Evolutionary conservation across 2,797 vertebrate species (phyloP), one percentile per base, ranked within the genome.

Genomic region (Phrynocephalus guinanensis): DNA sequence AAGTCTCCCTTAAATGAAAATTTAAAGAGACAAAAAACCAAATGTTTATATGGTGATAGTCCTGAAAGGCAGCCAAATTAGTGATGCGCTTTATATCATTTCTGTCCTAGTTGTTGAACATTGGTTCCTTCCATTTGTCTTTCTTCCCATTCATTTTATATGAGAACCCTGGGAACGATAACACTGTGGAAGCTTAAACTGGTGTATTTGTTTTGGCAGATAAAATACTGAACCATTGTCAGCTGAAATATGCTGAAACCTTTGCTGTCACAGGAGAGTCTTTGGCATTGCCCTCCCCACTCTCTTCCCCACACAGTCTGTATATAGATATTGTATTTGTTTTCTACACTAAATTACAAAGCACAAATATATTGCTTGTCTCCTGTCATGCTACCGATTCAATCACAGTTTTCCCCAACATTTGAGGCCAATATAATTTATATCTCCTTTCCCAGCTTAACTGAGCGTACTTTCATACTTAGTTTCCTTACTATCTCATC

Each of bases 101-200:
- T 86, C 48, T 72, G 13, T 76, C 79, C 11, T 68, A 44, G 60
- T 81, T 81, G 52, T 18, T 76, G 52, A 73, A 73, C 80, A 48
- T 63, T 70, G 38, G 72, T 56, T 30, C 60, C 60, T 83, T 33
- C 48, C 52, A 63, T 71, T 73, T 63, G 22, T 73, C 77, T 71
- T 30, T 66, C 20, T 2, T 76, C 44, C 38, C 56, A 50, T 79
- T 86, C 84, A 56, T 50, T 79, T 87, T 13, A 50, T 77, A 67
- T 86, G 68, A 18, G 60, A 50, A 82, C 50, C 70, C 44, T 75
- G 38, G 71, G 71, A 73, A 81, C 52, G 24, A 75, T 86, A 80
- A 81, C 60, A 78, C 38, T 68, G 80, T 77, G 60, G 24, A 83
- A 52, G 63, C 73, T 87, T 83, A 56, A 87, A 87, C 63, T 66